These are phyloP conservation scores for Andrena chrysosceles DNA, from an alignment of 2,888 invertebrate species.

Conservation along the genomic window DNA sequence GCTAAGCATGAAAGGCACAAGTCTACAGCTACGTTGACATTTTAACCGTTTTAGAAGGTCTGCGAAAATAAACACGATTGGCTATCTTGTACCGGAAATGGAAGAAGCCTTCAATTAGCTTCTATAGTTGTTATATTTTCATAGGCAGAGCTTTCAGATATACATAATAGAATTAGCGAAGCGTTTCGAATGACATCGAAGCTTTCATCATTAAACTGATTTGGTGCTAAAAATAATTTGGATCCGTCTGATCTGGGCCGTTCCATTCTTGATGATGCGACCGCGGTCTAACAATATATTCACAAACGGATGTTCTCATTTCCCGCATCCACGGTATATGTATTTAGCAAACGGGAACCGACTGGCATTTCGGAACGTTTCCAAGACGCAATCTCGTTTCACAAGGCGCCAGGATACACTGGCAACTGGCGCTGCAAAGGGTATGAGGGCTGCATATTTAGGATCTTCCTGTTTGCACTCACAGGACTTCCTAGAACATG, in stretches of 20 bases:
- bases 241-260: slow-evolving; percentile 23
- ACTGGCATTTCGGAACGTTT: slow-evolving; percentile 50
- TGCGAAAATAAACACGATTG: no score
- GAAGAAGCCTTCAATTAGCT: no score
- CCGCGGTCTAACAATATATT: slow-evolving; percentile 25
- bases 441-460: slow-evolving; percentile 62
- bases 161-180: no score
- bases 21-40: no score
- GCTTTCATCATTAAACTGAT: background rate
- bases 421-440: slow-evolving; percentile 16
- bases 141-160: no score
- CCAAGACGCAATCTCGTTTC: slow-evolving; percentile 52
- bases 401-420: slow-evolving; percentile 48
- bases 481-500: slow-evolving; percentile 39
- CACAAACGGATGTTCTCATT: slow-evolving; percentile 46
- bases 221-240: background rate
- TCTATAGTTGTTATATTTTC: no score
- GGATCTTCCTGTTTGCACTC: slow-evolving; percentile 63
- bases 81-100: no score
- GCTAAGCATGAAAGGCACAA: no score
- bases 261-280: slow-evolving; percentile 23
- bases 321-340: slow-evolving; percentile 36
- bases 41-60: no score
- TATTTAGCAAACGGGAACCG: slow-evolving; percentile 48
- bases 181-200: background rate